phyloP scores from a whole-genome alignment of 37 sponge, comb jelly and placozoan genomes.

The Crambe crambe region DNA sequence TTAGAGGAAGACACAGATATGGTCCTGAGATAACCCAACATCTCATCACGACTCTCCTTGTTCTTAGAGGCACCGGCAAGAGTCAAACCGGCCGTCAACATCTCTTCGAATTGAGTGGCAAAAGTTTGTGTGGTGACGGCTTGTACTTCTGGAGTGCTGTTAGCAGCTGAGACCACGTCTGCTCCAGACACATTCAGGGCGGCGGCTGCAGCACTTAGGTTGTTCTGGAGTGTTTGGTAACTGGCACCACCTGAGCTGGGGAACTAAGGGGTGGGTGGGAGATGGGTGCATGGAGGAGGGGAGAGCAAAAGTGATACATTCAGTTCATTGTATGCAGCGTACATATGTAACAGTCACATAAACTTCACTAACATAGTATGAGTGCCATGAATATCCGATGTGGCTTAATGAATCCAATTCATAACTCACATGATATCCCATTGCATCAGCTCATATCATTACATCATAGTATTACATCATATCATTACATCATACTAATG shows the following conservation, averaged over 20 bases:
- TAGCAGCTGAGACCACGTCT: slow-evolving; percentile 85
- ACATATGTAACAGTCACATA: too few relatives aligned
- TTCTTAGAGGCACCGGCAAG: slow-evolving; percentile 90
- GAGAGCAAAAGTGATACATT: background rate
- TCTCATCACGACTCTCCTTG: slow-evolving; percentile 58
- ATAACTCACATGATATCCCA: too few relatives aligned
- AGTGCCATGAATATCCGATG: too few relatives aligned
- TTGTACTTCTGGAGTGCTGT: slow-evolving; percentile 84
- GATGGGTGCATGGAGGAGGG: background rate
- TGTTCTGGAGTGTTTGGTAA: slow-evolving; percentile 84
- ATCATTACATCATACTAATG: too few relatives aligned
- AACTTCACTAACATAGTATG: too few relatives aligned
- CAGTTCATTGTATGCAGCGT: background rate
- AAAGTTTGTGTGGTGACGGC: slow-evolving; percentile 82
- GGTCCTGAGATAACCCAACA: slow-evolving; percentile 75
- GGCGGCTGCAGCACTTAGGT: slow-evolving; percentile 83
- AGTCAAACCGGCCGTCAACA: slow-evolving; percentile 71
- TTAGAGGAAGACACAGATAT: slow-evolving; percentile 83
- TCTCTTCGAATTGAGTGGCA: slow-evolving; percentile 68
- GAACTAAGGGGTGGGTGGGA: slow-evolving; percentile 21
- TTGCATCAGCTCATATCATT: too few relatives aligned
- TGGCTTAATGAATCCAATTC: too few relatives aligned
- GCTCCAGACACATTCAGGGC: slow-evolving; percentile 82
- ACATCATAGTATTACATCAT: too few relatives aligned
- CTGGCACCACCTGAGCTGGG: slow-evolving; percentile 59